Percentiles rank a stretch among this genome's conserved stretches.
Evolutionary conservation across 2,113 vertebrate species (phyloP).

Genomic region (Brienomyrus longianalis): DNA sequence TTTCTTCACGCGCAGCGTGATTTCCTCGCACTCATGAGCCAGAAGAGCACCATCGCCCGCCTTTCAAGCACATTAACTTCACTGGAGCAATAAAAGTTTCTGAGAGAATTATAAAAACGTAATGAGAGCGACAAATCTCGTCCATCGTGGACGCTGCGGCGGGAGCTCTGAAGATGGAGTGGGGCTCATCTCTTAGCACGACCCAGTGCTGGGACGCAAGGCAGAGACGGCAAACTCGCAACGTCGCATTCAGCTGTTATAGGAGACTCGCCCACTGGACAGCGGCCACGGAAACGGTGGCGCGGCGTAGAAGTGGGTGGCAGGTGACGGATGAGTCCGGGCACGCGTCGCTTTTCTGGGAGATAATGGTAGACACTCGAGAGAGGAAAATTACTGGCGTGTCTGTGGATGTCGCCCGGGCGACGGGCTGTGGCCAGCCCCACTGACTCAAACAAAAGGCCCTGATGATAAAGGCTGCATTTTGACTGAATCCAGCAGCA

Average conservation of each 20-base stretch:
- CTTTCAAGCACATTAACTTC: neutral
- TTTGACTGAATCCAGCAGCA: neutral
- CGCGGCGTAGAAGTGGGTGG: neutral
- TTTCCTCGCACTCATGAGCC: neutral
- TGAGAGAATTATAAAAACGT: neutral
- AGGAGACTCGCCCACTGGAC: neutral
- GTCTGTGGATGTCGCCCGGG: neutral
- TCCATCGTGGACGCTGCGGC: neutral
- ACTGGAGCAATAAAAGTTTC: neutral
- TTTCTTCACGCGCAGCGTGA: neutral
- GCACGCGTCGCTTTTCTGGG: neutral
- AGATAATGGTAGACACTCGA: neutral
- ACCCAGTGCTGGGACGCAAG: neutral
- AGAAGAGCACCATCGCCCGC: neutral
- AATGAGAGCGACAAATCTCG: neutral
- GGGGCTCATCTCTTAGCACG: neutral
- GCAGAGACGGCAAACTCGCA: neutral
- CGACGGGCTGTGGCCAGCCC: neutral
- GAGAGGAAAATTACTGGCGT: neutral
- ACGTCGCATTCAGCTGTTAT: neutral
- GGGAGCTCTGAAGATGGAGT: neutral
- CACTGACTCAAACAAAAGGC: neutral
- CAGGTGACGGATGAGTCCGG: neutral
- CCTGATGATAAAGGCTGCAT: constrained; percentile 3
- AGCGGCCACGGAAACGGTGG: neutral